These are phyloP conservation scores for Heteractis magnifica DNA, from an alignment of 92 coral and sea anemone genomes.

Conservation along the genomic window DNA sequence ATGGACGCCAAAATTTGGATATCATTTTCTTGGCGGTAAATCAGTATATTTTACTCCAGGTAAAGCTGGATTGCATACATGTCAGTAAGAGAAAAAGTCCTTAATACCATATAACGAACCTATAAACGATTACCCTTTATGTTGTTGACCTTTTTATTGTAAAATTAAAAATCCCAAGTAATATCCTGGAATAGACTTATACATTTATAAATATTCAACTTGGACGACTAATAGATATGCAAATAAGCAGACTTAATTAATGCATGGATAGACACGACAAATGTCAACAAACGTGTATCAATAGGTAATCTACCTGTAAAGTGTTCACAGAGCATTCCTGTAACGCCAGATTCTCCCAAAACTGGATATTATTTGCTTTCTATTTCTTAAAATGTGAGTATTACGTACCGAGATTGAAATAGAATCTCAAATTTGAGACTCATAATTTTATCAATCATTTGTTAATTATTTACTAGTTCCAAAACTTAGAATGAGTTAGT, in stretches of 20 bases:
- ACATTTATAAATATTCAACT: neutral
- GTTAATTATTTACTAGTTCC: slow-evolving; percentile 12
- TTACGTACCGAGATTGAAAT: neutral
- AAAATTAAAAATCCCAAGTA: neutral
- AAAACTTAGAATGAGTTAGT: slow-evolving; percentile 6
- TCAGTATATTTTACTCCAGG: no score
- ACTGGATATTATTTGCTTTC: neutral
- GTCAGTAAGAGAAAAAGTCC: no score
- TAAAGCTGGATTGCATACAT: no score
- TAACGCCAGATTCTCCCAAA: neutral
- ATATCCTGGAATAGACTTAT: neutral
- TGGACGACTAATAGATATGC: neutral
- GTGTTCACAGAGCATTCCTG: slow-evolving; percentile 4
- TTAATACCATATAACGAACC: no score
- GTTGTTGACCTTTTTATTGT: neutral
- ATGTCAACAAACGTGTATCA: neutral
- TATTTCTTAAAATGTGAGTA: neutral
- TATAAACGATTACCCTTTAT: neutral
- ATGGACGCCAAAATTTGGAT: neutral
- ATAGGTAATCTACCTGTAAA: slow-evolving; percentile 7
- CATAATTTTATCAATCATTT: neutral
- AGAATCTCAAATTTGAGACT: neutral
- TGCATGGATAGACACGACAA: neutral
- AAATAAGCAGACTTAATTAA: neutral
- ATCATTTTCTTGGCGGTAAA: neutral